phyloP scores from a whole-genome alignment of 1,140 invertebrate species.

The Vanessa tameamea region DNA sequence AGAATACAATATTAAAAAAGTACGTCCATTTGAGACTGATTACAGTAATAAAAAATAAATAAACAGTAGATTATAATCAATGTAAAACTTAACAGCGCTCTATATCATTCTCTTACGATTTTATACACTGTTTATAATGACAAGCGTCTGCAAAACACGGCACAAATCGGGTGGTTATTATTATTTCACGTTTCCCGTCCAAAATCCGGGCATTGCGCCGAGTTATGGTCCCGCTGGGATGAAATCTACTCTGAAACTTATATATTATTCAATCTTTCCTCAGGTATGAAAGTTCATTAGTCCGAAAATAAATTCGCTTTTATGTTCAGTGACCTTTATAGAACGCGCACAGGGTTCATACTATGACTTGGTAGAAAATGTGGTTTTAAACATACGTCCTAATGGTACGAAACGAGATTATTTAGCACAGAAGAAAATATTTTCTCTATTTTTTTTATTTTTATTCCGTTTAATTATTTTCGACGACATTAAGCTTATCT shows the following conservation, averaged over 20 bases:
- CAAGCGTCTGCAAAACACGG: slow-evolving; percentile 23
- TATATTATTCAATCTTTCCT: slow-evolving; percentile 73
- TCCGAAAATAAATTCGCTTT: slow-evolving; percentile 63
- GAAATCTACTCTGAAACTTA: slow-evolving; percentile 61
- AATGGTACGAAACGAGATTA: neutral
- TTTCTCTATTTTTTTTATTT: neutral
- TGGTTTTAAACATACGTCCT: neutral
- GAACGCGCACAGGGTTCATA: slow-evolving; percentile 11
- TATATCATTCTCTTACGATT: neutral
- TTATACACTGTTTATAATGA: slow-evolving; percentile 24
- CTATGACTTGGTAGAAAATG: slow-evolving; percentile 12
- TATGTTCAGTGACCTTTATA: slow-evolving; percentile 58
- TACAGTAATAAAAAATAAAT: neutral
- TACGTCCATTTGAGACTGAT: neutral
- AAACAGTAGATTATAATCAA: neutral
- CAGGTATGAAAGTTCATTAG: slow-evolving; percentile 73
- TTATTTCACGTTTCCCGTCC: slow-evolving; percentile 58
- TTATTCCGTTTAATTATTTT: neutral
- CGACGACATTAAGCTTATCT: neutral
- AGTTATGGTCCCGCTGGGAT: slow-evolving; percentile 58
- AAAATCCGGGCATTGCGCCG: slow-evolving; percentile 50
- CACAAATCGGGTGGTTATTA: slow-evolving; percentile 57
- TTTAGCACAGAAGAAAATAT: neutral
- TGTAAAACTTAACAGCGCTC: neutral
- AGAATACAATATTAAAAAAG: too few relatives aligned